A percentile compares a stretch with the other conserved stretches of the same genome.
These are phyloP conservation scores for Karalla daura DNA, from an alignment of 2,797 vertebrate species.

Conservation along the genomic window DNA sequence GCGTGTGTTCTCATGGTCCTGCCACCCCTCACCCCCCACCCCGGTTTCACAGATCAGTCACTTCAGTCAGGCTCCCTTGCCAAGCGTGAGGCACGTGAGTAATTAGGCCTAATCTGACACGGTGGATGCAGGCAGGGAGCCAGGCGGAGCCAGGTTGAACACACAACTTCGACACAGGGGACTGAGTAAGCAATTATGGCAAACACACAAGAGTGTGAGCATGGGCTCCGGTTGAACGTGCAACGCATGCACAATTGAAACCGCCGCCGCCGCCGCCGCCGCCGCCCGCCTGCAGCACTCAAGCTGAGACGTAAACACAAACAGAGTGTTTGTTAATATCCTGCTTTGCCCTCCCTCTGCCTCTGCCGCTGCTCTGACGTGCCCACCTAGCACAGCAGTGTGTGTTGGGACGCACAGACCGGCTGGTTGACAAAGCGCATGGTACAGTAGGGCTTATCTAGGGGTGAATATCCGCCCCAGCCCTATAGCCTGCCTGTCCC, in stretches of 20 bases:
- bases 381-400: background rate
- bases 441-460: constrained; percentile 73
- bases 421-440: constrained; percentile 43
- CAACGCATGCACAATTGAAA: background rate
- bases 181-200: constrained; percentile 21
- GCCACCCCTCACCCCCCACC: background rate
- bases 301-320: background rate
- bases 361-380: background rate
- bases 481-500: constrained; percentile 67
- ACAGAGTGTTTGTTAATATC: background rate
- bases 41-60: constrained; percentile 19
- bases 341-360: background rate
- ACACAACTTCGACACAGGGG: background rate
- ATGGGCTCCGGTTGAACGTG: constrained; percentile 8
- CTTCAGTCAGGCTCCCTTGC: constrained; percentile 6
- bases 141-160: background rate
- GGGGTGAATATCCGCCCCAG: constrained; percentile 66
- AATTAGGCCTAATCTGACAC: constrained; percentile 67
- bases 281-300: background rate
- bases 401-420: constrained; percentile 29
- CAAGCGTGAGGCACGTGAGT: constrained; percentile 50
- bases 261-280: background rate
- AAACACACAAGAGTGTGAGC: background rate
- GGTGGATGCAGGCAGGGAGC: constrained; percentile 12
- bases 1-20: background rate